phyloP scores from a whole-genome alignment of 2,888 invertebrate genomes.

The Eustalomyia histrio region DNA sequence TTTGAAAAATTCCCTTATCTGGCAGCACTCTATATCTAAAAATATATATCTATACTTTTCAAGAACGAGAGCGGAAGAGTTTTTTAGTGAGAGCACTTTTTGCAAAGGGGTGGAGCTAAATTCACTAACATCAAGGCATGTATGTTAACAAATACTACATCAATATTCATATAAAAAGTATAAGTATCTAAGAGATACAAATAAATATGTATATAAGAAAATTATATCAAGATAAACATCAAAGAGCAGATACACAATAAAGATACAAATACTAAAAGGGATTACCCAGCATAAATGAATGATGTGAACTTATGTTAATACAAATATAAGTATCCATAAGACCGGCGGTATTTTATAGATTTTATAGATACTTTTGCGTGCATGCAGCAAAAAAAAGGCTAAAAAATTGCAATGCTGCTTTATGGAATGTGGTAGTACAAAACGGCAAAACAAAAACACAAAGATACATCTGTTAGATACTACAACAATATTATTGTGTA shows the following conservation, averaged over 20 bases:
- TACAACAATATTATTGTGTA: constrained; percentile 40
- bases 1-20: background rate
- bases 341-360: constrained; percentile 42
- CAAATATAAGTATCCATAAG: background rate
- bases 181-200: constrained; percentile 4
- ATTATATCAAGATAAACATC: background rate
- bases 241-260: background rate
- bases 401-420: background rate
- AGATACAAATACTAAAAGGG: background rate
- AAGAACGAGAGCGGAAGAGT: background rate
- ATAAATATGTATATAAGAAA: background rate
- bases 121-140: background rate
- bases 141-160: background rate
- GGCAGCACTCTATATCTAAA: background rate
- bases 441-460: constrained; percentile 1
- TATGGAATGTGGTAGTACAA: constrained; percentile 20
- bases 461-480: constrained; percentile 66
- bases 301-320: background rate
- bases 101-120: background rate
- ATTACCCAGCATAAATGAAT: background rate
- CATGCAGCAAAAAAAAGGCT: constrained; percentile 10
- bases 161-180: background rate
- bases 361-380: constrained; percentile 22
- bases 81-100: background rate
- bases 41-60: background rate